These are phyloP conservation scores for Dendrocopos noguchii DNA, from an alignment of 2,113 vertebrate species.

Conservation along the genomic window DNA sequence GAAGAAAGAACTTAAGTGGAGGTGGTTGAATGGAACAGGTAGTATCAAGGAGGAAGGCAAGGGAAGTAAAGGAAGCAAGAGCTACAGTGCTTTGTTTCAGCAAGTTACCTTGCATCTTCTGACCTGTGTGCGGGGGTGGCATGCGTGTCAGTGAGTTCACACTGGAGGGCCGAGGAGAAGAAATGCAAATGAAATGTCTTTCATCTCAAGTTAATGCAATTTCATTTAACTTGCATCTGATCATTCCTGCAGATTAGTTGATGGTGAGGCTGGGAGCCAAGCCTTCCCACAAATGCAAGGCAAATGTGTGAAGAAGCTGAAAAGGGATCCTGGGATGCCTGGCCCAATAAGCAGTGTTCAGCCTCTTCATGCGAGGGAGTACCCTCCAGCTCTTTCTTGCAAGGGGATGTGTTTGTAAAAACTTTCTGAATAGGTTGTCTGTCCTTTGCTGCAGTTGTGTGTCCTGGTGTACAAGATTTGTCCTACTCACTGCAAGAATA, in stretches of 20 bases:
- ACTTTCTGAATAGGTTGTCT: neutral
- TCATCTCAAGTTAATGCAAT: constrained; percentile 43
- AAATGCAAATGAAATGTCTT: constrained; percentile 43
- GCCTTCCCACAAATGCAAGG: constrained; percentile 12
- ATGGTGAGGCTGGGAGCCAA: neutral
- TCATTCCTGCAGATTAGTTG: neutral
- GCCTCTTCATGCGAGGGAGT: neutral
- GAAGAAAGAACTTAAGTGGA: neutral
- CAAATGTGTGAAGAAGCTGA: constrained; percentile 3
- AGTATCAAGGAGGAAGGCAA: neutral
- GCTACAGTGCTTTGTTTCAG: constrained; percentile 18
- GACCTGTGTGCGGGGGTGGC: neutral
- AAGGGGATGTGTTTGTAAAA: neutral
- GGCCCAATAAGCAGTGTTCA: neutral
- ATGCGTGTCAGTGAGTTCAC: accelerated
- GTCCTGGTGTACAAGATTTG: neutral
- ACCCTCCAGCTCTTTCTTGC: neutral
- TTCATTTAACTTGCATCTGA: constrained; percentile 21
- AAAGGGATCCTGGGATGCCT: neutral
- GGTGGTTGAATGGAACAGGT: constrained; percentile 4
- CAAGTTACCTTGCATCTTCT: neutral
- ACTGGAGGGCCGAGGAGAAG: neutral
- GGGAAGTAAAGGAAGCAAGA: neutral
- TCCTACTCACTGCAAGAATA: neutral
- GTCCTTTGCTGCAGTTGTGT: neutral